phyloP scores from a whole-genome alignment of 2,797 vertebrate species.

The Clarias pachynema region DNA sequence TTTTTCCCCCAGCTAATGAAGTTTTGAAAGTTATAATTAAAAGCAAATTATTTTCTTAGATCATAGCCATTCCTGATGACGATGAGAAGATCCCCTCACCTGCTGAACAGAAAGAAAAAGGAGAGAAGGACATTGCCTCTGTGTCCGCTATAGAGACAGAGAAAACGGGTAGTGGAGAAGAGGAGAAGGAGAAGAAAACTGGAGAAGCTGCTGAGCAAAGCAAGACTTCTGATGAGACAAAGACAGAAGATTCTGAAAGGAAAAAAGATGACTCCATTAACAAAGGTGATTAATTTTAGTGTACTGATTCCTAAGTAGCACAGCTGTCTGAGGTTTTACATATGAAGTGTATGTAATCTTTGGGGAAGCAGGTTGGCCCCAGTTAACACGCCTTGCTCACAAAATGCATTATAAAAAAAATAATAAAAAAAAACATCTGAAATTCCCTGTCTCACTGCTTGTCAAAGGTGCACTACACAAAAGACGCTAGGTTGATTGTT shows the following conservation, averaged over 20 bases:
- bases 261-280: slow-evolving; percentile 66
- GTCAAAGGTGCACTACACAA: no score
- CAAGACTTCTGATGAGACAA: slow-evolving; percentile 60
- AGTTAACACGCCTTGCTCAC: background rate
- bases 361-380: background rate
- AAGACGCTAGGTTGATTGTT: no score
- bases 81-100: slow-evolving; percentile 65
- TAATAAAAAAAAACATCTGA: no score
- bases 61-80: slow-evolving; percentile 76
- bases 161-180: slow-evolving; percentile 63
- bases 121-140: slow-evolving; percentile 63
- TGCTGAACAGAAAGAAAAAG: slow-evolving; percentile 55
- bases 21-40: background rate
- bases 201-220: slow-evolving; percentile 63
- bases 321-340: background rate
- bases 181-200: slow-evolving; percentile 51
- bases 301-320: background rate
- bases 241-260: slow-evolving; percentile 65
- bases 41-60: slow-evolving; percentile 56
- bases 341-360: background rate
- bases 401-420: no score
- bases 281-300: slow-evolving; percentile 68
- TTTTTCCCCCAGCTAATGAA: no score
- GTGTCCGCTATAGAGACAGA: slow-evolving; percentile 69
- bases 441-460: no score